These are phyloP conservation scores for Antheraea assamensis DNA, from an alignment of 2,888 invertebrate genomes.

Conservation along the genomic window DNA sequence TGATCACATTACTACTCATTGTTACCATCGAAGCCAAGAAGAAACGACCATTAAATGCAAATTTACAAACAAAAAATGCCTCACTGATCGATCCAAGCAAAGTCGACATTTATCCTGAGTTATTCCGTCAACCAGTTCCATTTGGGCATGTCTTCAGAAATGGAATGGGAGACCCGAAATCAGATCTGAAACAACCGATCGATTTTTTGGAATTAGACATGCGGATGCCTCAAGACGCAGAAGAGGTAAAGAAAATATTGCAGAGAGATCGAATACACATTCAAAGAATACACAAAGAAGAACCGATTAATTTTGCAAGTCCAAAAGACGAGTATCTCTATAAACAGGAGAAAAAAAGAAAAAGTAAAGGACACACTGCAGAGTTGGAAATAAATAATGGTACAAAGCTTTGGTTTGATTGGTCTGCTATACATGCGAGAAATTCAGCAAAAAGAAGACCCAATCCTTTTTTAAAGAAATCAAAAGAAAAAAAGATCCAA, in stretches of 20 bases:
- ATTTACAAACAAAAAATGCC: slow-evolving; percentile 11
- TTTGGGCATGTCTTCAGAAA: slow-evolving; percentile 52
- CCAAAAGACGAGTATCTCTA: slow-evolving; percentile 29
- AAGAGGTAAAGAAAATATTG: slow-evolving; percentile 30
- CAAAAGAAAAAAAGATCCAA: neutral
- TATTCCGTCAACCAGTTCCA: slow-evolving; percentile 37
- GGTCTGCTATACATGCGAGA: slow-evolving; percentile 35
- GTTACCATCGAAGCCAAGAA: slow-evolving; percentile 31
- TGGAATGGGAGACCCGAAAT: slow-evolving; percentile 42
- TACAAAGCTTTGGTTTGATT: slow-evolving; percentile 34
- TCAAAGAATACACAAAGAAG: slow-evolving; percentile 3
- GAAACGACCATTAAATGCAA: neutral
- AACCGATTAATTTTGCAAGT: slow-evolving; percentile 10
- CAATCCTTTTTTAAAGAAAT: slow-evolving; percentile 4
- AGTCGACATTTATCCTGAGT: slow-evolving; percentile 23
- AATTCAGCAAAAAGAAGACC: slow-evolving; percentile 29
- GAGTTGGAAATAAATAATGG: slow-evolving; percentile 18
- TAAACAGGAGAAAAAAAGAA: slow-evolving; percentile 13
- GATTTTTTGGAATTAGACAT: slow-evolving; percentile 40
- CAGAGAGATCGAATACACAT: slow-evolving; percentile 18
- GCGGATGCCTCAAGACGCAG: slow-evolving; percentile 24
- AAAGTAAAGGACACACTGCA: neutral
- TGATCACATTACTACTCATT: slow-evolving; percentile 34
- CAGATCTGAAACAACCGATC: slow-evolving; percentile 36
- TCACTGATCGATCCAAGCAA: neutral